Conservation (phyloP, 2,888 invertebrate genomes). For the Tipula helvola region DNA sequence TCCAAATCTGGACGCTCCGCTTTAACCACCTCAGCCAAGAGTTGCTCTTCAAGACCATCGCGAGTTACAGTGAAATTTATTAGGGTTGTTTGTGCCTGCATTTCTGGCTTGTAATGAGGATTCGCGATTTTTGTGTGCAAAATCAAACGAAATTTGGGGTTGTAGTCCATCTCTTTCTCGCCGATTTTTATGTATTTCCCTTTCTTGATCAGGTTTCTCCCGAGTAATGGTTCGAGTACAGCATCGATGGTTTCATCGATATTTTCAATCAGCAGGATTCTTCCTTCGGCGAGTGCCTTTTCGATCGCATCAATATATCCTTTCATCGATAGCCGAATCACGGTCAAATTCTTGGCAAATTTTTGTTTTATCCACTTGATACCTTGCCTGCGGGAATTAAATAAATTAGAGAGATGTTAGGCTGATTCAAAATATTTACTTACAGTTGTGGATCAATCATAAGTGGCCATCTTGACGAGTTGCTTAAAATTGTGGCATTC, state of each 20-base stretch:
- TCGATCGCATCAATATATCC: conserved; percentile 78
- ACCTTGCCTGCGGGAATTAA: conserved; percentile 48
- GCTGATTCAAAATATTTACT: conserved; percentile 19
- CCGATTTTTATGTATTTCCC: conserved; percentile 75
- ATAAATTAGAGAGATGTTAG: neutral
- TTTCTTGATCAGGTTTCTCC: conserved; percentile 77
- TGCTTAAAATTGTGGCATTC: conserved; percentile 83
- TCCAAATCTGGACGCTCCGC: conserved; percentile 87
- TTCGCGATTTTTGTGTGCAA: conserved; percentile 89
- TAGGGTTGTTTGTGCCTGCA: conserved; percentile 90
- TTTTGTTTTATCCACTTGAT: conserved; percentile 89
- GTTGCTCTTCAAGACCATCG: conserved; percentile 86
- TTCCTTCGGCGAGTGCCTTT: conserved; percentile 58
- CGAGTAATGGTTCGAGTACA: conserved; percentile 77
- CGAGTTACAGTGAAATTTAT: conserved; percentile 92
- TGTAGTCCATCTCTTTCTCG: conserved; percentile 84
- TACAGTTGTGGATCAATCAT: conserved; percentile 87
- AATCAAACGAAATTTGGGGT: conserved; percentile 67
- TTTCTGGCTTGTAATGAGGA: conserved; percentile 93
- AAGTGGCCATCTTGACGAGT: conserved; percentile 87
- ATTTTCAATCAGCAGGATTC: conserved; percentile 72
- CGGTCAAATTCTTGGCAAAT: conserved; percentile 58
- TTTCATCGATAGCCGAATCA: conserved; percentile 65
- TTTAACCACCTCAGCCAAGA: conserved; percentile 90
- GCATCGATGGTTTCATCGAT: conserved; percentile 83